Evolutionary conservation across 2,797 vertebrate genomes (phyloP).

Genomic region (Liasis olivaceus): DNA sequence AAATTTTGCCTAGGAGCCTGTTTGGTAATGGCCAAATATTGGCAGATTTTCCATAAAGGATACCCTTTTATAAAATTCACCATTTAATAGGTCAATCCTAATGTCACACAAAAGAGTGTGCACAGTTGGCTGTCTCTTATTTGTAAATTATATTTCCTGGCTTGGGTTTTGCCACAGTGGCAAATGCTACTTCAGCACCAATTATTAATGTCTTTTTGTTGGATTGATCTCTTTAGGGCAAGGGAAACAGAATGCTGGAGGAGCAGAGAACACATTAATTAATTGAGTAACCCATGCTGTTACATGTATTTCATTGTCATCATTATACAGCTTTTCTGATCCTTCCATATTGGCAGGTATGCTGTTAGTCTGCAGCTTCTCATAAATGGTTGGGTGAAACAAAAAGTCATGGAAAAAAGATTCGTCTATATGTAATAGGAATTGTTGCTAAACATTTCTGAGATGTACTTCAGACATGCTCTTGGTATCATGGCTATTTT

Average conservation of each 20-base stretch:
- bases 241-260: not conserved
- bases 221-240: not conserved
- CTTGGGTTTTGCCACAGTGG: not conserved
- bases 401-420: not conserved
- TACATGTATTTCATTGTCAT: not conserved
- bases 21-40: not conserved
- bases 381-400: not conserved
- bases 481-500: not conserved
- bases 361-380: not conserved
- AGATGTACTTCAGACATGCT: not conserved
- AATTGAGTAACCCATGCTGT: not conserved
- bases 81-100: not conserved
- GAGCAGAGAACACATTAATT: not conserved
- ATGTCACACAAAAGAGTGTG: not conserved
- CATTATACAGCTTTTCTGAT: not conserved
- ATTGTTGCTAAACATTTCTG: not conserved
- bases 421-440: not conserved
- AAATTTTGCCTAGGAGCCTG: not conserved
- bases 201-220: not conserved
- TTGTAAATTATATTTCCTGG: not conserved
- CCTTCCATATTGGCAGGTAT: not conserved
- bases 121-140: not conserved
- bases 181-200: not conserved
- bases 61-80: no score
- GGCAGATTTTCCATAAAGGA: not conserved